Evolutionary conservation across 2,113 vertebrate genomes (phyloP).

Genomic region (Rhineura floridana): DNA sequence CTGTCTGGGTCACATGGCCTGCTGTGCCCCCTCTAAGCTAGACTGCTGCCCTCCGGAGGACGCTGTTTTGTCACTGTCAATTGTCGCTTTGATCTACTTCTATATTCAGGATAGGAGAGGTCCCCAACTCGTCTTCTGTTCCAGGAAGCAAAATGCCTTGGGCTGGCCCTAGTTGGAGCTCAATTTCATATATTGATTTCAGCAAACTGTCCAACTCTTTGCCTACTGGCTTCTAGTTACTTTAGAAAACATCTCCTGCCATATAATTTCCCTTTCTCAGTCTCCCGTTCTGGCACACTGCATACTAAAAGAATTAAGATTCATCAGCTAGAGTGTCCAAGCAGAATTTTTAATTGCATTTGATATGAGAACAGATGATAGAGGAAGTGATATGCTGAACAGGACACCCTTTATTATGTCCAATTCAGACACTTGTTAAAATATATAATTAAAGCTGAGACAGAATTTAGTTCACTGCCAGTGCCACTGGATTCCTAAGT

Average conservation of each 20-base stretch:
- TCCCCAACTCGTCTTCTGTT: too few relatives aligned
- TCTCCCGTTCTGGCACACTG: background rate
- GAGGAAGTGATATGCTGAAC: background rate
- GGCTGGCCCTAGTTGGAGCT: too few relatives aligned
- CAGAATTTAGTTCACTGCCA: background rate
- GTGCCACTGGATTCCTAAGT: background rate
- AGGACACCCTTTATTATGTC: background rate
- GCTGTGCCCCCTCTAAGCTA: too few relatives aligned
- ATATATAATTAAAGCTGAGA: background rate
- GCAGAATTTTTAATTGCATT: conserved; percentile 19
- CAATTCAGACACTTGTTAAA: background rate
- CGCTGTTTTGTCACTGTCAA: too few relatives aligned
- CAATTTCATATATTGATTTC: background rate
- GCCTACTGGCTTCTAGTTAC: background rate
- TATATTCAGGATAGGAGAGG: too few relatives aligned
- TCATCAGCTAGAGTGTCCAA: background rate
- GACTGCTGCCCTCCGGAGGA: too few relatives aligned
- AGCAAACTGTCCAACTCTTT: background rate
- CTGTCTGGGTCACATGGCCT: too few relatives aligned
- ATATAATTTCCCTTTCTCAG: conserved; percentile 3
- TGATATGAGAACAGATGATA: conserved; percentile 20
- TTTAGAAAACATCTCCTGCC: background rate
- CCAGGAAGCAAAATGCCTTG: too few relatives aligned
- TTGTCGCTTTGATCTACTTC: too few relatives aligned
- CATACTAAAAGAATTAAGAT: background rate